Evolutionary conservation across 2,888 invertebrate species (phyloP).

Genomic region (Chorisops tibialis): DNA sequence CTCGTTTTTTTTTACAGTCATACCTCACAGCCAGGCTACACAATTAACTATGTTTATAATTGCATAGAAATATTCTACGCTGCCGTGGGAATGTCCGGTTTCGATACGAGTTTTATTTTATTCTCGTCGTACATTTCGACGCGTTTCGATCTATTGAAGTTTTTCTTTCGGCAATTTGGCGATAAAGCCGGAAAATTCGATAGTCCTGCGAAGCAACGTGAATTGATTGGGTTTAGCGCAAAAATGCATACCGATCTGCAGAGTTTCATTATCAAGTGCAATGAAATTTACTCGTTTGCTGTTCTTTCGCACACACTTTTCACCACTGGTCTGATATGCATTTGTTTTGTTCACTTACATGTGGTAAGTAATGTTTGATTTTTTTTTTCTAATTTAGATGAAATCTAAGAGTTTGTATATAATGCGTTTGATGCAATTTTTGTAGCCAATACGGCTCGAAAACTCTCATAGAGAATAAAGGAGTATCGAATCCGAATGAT

Average conservation of each 20-base stretch:
- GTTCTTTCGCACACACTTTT: conserved; percentile 3
- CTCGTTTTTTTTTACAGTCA: neutral
- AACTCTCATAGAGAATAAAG: too few relatives aligned
- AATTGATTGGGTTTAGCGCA: neutral
- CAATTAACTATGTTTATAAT: conserved; percentile 10
- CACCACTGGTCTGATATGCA: conserved; percentile 14
- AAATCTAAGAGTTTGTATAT: too few relatives aligned
- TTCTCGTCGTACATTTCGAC: conserved; percentile 14
- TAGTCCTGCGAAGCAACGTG: neutral
- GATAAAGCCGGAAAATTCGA: neutral
- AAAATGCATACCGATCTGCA: conserved; percentile 3
- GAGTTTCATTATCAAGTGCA: conserved; percentile 7
- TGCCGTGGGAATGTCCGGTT: conserved; percentile 12
- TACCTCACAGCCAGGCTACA: conserved; percentile 9
- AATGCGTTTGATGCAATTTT: too few relatives aligned
- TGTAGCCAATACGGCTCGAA: too few relatives aligned
- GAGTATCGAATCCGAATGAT: too few relatives aligned
- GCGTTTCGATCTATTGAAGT: conserved; percentile 9
- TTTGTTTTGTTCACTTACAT: conserved; percentile 15
- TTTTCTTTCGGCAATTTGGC: conserved; percentile 3
- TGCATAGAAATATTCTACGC: conserved; percentile 14
- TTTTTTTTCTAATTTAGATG: too few relatives aligned
- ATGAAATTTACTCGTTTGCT: conserved; percentile 5
- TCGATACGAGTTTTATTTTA: conserved; percentile 11
- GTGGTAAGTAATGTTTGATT: conserved; percentile 17